Evolutionary conservation across 2,797 vertebrate genomes (phyloP).

Genomic region (Coccyzus lansbergi): DNA sequence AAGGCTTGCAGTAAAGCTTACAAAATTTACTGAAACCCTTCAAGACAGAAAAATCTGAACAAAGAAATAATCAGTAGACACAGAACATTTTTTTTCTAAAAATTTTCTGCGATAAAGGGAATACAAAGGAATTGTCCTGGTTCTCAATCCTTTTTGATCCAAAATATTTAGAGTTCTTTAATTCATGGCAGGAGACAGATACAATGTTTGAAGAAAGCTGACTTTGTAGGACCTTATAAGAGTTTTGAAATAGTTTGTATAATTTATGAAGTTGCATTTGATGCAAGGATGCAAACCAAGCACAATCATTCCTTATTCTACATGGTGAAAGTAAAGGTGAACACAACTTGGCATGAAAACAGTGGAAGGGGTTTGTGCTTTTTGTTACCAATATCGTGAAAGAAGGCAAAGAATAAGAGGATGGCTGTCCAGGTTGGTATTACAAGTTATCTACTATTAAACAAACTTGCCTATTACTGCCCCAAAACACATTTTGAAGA

Average conservation of each 20-base stretch:
- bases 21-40: background rate
- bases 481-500: background rate
- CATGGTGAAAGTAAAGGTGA: background rate
- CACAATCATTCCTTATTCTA: background rate
- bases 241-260: background rate
- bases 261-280: background rate
- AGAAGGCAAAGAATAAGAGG: background rate
- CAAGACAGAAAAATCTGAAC: background rate
- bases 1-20: background rate
- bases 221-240: background rate
- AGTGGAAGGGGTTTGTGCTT: background rate
- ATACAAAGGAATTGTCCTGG: background rate
- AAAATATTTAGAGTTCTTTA: background rate
- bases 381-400: background rate
- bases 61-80: background rate
- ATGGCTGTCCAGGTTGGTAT: background rate
- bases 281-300: rapidly evolving
- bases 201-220: background rate
- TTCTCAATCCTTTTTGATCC: background rate
- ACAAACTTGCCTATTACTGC: background rate
- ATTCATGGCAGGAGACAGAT: background rate
- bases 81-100: background rate
- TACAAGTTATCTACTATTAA: background rate
- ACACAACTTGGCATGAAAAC: background rate
- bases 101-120: background rate